Percentiles rank a stretch among this genome's conserved stretches.
Evolutionary conservation across 2,797 vertebrate genomes (phyloP).

Genomic region (Sebastolobus alascanus): DNA sequence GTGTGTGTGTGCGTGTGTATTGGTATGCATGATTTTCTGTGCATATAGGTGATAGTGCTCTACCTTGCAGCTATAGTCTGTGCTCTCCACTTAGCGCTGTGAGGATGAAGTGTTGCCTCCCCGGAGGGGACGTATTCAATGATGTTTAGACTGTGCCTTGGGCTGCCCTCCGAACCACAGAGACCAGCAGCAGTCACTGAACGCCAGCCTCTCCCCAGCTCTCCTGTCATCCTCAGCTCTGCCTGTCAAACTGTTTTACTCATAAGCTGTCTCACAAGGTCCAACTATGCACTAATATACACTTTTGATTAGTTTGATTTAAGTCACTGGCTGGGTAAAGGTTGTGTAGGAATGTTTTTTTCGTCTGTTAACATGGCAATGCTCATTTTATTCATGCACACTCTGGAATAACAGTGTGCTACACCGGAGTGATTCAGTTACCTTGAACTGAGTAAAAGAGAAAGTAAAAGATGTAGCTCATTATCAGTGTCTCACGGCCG

Average conservation of each 20-base stretch:
- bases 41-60: constrained; percentile 4
- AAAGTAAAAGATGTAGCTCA: background rate
- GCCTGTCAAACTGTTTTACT: constrained; percentile 44
- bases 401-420: background rate
- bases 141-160: constrained; percentile 59
- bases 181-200: constrained; percentile 48
- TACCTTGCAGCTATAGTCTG: constrained; percentile 31
- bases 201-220: constrained; percentile 20
- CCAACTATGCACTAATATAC: background rate
- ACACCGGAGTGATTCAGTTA: constrained; percentile 19
- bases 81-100: constrained; percentile 30
- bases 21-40: background rate
- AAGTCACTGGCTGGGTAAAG: background rate
- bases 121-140: constrained; percentile 60
- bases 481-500: background rate
- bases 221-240: constrained; percentile 43
- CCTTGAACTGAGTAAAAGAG: constrained; percentile 17
- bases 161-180: constrained; percentile 58
- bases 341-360: background rate
- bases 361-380: background rate
- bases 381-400: constrained; percentile 17
- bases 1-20: constrained; percentile 1
- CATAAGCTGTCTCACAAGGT: constrained; percentile 7
- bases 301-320: constrained; percentile 6
- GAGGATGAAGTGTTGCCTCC: constrained; percentile 36